Percentiles rank a stretch among this genome's conserved stretches.
phyloP scores from a whole-genome alignment of 23 tunicate genomes.

The Aplidium turbinatum region DNA sequence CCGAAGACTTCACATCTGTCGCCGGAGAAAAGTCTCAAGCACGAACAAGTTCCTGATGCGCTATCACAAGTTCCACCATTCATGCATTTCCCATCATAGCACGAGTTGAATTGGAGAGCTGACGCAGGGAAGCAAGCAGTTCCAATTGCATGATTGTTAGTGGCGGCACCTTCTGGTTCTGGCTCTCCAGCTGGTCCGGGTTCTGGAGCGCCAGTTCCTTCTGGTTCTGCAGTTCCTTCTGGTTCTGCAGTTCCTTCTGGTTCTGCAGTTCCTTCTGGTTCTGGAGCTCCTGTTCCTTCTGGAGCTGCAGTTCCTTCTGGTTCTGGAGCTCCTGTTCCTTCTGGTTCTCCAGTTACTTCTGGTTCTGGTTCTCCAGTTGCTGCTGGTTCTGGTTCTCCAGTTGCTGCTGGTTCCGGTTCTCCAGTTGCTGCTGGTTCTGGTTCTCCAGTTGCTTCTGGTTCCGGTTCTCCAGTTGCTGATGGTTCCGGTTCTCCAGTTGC shows the following conservation, averaged over 20 bases:
- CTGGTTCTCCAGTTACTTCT: constrained; percentile 30
- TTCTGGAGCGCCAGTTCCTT: constrained; percentile 14
- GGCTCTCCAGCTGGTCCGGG: constrained; percentile 40
- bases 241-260: constrained; percentile 34
- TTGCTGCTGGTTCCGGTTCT: no score
- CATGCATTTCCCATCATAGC: constrained; percentile 68
- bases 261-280: constrained; percentile 8
- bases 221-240: constrained; percentile 30
- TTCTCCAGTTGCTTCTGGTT: constrained; percentile 26
- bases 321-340: constrained; percentile 36
- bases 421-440: no score
- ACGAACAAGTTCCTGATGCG: constrained; percentile 51
- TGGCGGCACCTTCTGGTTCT: constrained; percentile 35
- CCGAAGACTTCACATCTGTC: constrained; percentile 58
- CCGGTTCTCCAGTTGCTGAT: constrained; percentile 6
- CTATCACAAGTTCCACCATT: constrained; percentile 73
- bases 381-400: constrained; percentile 42
- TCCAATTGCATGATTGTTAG: not conserved
- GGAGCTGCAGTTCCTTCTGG: no score
- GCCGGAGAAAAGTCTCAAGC: constrained; percentile 60
- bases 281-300: no score
- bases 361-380: constrained; percentile 19
- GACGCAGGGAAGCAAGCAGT: constrained; percentile 25
- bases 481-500: constrained; percentile 53
- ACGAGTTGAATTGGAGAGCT: constrained; percentile 16